Percentiles rank a stretch among this genome's conserved stretches.
Conservation (phyloP, 2,888 invertebrate genomes). For the Leptinotarsa haldemani region DNA sequence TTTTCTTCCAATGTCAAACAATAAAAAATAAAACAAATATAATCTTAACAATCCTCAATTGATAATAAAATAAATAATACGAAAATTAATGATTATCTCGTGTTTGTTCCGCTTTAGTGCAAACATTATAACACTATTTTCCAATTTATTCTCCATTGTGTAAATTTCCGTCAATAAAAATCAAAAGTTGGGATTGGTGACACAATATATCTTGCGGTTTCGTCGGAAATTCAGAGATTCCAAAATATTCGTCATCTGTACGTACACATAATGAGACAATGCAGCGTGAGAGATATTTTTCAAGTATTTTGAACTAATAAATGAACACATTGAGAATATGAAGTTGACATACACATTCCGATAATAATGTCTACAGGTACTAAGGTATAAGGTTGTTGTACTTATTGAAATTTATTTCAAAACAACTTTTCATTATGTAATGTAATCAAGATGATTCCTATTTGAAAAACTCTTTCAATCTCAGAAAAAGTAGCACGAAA, state of each 20-base stretch:
- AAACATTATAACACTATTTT: constrained; percentile 53
- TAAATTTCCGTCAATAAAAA: constrained; percentile 48
- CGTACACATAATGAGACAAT: background rate
- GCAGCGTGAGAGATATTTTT: background rate
- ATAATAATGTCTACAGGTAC: too few species aligned
- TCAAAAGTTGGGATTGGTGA: constrained; percentile 27
- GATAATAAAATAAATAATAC: constrained; percentile 43
- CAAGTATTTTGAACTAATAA: too few species aligned
- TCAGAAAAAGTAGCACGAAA: too few species aligned
- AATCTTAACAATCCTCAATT: constrained; percentile 43
- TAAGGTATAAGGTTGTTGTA: too few species aligned
- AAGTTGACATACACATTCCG: too few species aligned
- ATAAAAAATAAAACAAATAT: constrained; percentile 42
- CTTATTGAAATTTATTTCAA: too few species aligned
- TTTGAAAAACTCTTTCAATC: too few species aligned
- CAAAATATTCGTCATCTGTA: constrained; percentile 4
- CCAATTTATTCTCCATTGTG: constrained; percentile 52
- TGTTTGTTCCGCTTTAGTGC: constrained; percentile 53
- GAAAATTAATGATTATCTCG: constrained; percentile 48
- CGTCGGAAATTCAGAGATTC: background rate
- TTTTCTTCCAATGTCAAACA: constrained; percentile 39
- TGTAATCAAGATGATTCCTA: too few species aligned
- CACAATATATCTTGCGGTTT: constrained; percentile 23
- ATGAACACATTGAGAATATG: too few species aligned
- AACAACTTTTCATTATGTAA: too few species aligned